Conservation (phyloP, 92 coral and sea anemone genomes). For the Actinernus sp. region DNA sequence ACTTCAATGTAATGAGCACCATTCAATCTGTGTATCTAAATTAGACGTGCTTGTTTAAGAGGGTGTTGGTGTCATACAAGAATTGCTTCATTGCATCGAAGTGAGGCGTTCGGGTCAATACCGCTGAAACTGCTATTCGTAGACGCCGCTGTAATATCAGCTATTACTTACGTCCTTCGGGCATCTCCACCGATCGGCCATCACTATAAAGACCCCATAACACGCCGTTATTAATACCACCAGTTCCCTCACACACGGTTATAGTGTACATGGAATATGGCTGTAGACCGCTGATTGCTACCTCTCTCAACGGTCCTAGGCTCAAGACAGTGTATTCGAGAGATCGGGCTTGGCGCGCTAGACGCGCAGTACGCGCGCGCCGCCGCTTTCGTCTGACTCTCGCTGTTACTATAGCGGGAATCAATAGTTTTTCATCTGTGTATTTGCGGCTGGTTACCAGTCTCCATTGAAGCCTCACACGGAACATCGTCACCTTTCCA, state of each 20-base stretch:
- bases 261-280: constrained; percentile 73
- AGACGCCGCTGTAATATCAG: background rate
- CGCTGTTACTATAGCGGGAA: constrained; percentile 60
- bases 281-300: constrained; percentile 62
- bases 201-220: constrained; percentile 69
- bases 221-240: constrained; percentile 16
- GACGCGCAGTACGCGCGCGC: background rate
- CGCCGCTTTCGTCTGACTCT: constrained; percentile 22
- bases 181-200: constrained; percentile 40
- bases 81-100: no score
- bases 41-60: no score
- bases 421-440: background rate
- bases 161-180: constrained; percentile 71
- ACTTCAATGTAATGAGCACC: no score
- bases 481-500: constrained; percentile 49
- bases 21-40: no score
- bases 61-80: no score
- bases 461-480: constrained; percentile 54
- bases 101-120: no score
- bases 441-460: constrained; percentile 20
- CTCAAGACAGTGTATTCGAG: constrained; percentile 16
- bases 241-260: constrained; percentile 69
- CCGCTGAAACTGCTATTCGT: no score
- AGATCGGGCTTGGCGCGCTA: no score
- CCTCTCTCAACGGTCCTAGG: constrained; percentile 54